These are phyloP conservation scores for Panthera leo DNA, from an alignment of 2,113 vertebrate genomes.

Conservation along the genomic window DNA sequence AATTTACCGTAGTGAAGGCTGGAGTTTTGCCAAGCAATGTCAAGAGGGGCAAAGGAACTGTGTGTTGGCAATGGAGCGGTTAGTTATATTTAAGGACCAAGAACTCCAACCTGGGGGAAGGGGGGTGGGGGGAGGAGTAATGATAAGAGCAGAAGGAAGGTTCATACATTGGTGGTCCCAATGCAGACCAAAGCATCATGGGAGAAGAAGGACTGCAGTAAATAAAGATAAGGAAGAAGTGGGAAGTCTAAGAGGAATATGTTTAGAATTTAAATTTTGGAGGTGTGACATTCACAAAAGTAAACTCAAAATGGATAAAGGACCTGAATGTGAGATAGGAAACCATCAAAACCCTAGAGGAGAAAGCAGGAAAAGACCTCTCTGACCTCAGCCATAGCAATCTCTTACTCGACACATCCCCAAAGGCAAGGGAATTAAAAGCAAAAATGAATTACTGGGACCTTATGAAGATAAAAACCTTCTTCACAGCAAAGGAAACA, in stretches of 20 bases:
- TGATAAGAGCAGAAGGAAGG: not conserved
- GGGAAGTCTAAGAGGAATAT: not conserved
- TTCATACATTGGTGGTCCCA: accelerated
- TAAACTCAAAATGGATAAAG: no score
- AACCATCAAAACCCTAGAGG: no score
- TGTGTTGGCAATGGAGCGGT: not conserved
- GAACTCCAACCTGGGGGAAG: not conserved
- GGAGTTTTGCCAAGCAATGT: not conserved
- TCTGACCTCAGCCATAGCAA: no score
- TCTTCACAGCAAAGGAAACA: no score
- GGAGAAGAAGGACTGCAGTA: not conserved
- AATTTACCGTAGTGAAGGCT: not conserved
- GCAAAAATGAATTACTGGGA: no score
- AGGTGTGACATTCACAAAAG: not conserved
- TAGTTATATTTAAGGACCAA: not conserved
- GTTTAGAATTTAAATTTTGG: not conserved
- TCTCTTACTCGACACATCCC: no score
- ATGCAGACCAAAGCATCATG: not conserved
- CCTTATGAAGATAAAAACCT: no score
- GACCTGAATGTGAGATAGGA: no score
- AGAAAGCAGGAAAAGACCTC: no score
- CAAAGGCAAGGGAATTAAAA: no score
- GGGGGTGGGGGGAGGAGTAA: not conserved
- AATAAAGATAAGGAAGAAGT: not conserved
- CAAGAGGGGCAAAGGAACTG: not conserved